Base-by-base conservation (phyloP, 1,140 invertebrate species). In the Aleiodes sp. region DNA sequence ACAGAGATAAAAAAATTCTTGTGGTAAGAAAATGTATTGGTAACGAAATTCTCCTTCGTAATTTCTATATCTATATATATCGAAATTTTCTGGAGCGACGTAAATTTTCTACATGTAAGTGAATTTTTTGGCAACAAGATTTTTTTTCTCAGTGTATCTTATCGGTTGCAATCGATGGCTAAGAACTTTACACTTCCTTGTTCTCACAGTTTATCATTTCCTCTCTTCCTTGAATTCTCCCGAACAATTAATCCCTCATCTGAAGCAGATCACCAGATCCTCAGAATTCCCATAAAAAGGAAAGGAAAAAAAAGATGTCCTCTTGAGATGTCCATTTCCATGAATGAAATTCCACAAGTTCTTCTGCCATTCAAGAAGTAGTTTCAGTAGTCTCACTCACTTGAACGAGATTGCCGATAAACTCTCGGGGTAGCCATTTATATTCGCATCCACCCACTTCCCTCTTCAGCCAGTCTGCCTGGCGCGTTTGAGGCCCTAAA, bases 281-380 rank as follows among this genome's bases (percentile, higher is more conserved):
- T 46, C 39, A 70, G 37, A 29, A 16, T 16, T 26, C 71, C 60
- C 68, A 66, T 64, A 62, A 29, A 56, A 43, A 46, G 61, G 19
- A 39, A 14, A 29, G 60, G 61, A 41, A 56, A 66, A 70, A n/a
- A 62, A 59, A 76, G 78, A 82, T 80, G 74, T 79, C 76, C 71
- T 76, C 65, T 73, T 57, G 71, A 83, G 78, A 82, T 79, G 77
- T 21, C 65, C 21, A 31, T 56, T 29, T 41, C 64, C 71, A 71
- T 82, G 80, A 84, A 84, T 82, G 83, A 82, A 82, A 78, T 75
- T 73, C 75, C 73, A 74, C 21, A 65, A 16, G 65, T 66, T 65
- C 62, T 63, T 71, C 71, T 68, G 35, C 41, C 24, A 29, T 59
- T 59, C 2, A 59, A 59, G 26, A 59, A 59, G 26, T 26, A 9